These are phyloP conservation scores for Bombus vancouverensis DNA, from an alignment of 1,140 invertebrate species.

Conservation along the genomic window DNA sequence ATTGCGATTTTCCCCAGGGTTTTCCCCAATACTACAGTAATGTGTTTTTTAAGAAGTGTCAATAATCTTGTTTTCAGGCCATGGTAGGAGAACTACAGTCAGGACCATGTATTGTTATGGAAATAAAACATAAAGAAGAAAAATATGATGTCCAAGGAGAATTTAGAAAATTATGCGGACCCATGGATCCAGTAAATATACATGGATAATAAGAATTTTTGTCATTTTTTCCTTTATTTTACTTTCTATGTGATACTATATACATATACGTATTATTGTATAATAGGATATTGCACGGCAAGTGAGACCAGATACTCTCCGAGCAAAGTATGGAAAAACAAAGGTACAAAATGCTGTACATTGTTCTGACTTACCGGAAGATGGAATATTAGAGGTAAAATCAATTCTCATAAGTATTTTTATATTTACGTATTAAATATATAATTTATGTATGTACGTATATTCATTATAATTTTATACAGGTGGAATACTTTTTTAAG, in stretches of 20 bases:
- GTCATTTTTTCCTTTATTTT: slow-evolving; percentile 3
- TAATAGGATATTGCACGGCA: slow-evolving; percentile 92
- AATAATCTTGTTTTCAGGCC: slow-evolving; percentile 79
- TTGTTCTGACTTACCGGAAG: slow-evolving; percentile 95
- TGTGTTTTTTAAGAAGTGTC: neutral
- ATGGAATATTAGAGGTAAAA: slow-evolving; percentile 90
- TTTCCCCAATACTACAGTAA: no score
- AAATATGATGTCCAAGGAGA: slow-evolving; percentile 85
- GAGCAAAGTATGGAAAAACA: slow-evolving; percentile 92
- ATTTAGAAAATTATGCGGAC: slow-evolving; percentile 94
- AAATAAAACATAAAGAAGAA: slow-evolving; percentile 87
- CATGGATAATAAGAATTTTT: neutral
- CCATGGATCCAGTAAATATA: slow-evolving; percentile 91
- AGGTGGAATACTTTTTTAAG: slow-evolving; percentile 91
- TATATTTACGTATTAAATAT: neutral
- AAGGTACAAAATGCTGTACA: slow-evolving; percentile 95
- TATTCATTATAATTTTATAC: slow-evolving; percentile 44
- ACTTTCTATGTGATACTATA: neutral
- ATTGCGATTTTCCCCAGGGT: no score
- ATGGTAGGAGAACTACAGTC: slow-evolving; percentile 92
- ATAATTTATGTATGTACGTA: no score
- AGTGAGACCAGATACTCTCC: slow-evolving; percentile 90
- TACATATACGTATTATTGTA: slow-evolving; percentile 44
- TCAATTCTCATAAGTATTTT: neutral
- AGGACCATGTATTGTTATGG: slow-evolving; percentile 93